Evolutionary conservation across 2,113 vertebrate genomes (phyloP).

Genomic region (Dermatemys mawii): DNA sequence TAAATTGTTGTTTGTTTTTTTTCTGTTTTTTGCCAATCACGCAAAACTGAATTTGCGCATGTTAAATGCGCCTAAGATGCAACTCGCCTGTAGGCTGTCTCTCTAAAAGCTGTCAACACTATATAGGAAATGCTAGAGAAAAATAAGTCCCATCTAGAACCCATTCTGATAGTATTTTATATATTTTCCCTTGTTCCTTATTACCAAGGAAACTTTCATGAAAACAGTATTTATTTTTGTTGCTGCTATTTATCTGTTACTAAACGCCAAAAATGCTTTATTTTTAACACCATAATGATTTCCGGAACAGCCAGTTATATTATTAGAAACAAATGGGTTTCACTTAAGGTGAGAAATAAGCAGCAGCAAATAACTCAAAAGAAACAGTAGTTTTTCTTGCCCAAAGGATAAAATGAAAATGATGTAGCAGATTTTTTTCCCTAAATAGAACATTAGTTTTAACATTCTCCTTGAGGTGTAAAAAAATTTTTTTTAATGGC

Average conservation of each 20-base stretch:
- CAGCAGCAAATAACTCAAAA: background rate
- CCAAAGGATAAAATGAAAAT: background rate
- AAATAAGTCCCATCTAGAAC: background rate
- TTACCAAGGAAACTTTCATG: background rate
- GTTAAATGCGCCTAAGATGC: too few species aligned
- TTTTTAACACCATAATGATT: background rate
- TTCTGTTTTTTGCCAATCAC: too few species aligned
- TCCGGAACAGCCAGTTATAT: background rate
- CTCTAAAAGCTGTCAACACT: background rate
- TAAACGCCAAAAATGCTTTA: background rate
- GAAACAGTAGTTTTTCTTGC: background rate
- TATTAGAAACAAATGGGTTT: background rate
- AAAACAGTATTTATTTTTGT: accelerated
- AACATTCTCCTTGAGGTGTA: background rate
- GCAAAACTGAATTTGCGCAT: too few species aligned
- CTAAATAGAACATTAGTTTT: background rate
- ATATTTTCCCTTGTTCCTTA: background rate
- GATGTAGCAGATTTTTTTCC: background rate
- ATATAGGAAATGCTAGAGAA: background rate
- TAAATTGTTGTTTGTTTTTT: too few species aligned
- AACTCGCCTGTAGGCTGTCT: too few species aligned
- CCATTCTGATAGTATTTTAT: background rate
- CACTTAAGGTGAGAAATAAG: background rate
- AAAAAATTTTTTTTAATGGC: background rate
- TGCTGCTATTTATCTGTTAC: background rate